Evolutionary conservation across 2,888 invertebrate species (phyloP), one percentile per base, ranked within the genome.

Genomic region (Ecdyonurus torrentis): DNA sequence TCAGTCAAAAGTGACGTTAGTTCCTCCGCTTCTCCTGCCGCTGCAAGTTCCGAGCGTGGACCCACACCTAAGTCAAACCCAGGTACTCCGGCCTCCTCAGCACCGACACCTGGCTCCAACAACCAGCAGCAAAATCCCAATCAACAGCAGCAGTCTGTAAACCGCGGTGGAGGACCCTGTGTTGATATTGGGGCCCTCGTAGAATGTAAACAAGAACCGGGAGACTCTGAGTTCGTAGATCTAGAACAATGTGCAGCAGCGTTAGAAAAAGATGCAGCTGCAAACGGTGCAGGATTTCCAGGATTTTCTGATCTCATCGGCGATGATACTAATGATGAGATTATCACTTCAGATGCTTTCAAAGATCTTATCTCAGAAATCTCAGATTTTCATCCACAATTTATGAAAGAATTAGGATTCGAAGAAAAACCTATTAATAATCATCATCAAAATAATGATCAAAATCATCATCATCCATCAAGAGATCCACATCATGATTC

Each of bases 361-460:
- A 90, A 91, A 74, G 89, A 91, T 74, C 83, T 92, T 70, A 89
- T 92, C 69, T 89, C 87, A 24, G 91, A 91, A 75, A 87, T 92
- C 72, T 87, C 88, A 65, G 89, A 88, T 71, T 86, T 87, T 69
- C 79, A 84, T 74, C 86, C 88, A 2, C 90, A 90, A 72, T 85
- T 91, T 70, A 87, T 91, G 82, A 85, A 85, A 69, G 89, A 90
- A 72, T 82, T 84, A 68, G 82, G 82, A 69, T 89, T 91, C 72
- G 91, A 91, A 61, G 59, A 64, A 72, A 75, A 53, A 22, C 55
- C 55, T 10, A 37, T 37, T 15, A 37, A 10, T 37, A 5, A 37
- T 37, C 5, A 5, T 10, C 7, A 37, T 10, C 37, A 37, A 37
- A 37, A 37, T 37, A n/a, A n/a, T n/a, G n/a, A n/a, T 18, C 50